Evolutionary conservation across 2,888 invertebrate genomes (phyloP), one percentile per base, ranked within the genome.

Genomic region (Andrena haemorrhoa): DNA sequence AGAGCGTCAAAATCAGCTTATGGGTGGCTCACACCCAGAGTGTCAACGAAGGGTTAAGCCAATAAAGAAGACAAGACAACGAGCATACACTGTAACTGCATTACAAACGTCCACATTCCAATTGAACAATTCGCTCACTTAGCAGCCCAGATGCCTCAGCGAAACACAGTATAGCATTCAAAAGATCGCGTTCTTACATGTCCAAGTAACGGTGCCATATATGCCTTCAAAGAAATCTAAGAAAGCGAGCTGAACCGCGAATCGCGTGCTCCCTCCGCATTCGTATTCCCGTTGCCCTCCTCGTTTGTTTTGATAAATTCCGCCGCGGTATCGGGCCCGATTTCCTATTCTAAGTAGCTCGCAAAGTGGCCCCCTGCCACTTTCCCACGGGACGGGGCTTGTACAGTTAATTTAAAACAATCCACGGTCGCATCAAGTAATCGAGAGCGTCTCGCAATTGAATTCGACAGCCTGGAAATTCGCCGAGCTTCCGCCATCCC

Each of bases 381-480:
- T 16, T 10, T 33, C 7, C 60, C 60, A 12, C 47, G 12, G 7
- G 16, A 20, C 47, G 47, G 65, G 41, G 16, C 12, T 23, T 23
- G 60, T 10, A 31, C 70, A 33, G 61, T 71, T 77, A 72, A 79
- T 77, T 71, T 77, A 61, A 77, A 79, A 77, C 77, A 66, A 79
- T 77, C 77, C 71, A 31, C 41, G 26, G 60, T 60, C 56, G 65
- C 26, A 60, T 61, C 20, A 31, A 61, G 63, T 35, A 26, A 41
- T 41, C 26, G 66, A 12, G 26, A 29, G 10, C 58, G 56, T 29
- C 29, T 12, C 2, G 51, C 31, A 53, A 75, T 63, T 66, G 41
- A 61, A 63, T 53, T 33, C 75, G 31, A 35, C 66, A 23, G n/a
- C 61, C 47, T 26, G 74, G 47, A 75, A 75, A 76, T 47, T 29